Evolutionary conservation across 2,113 vertebrate species (phyloP), one percentile per base, ranked within the genome.

Genomic region (Apodemus sylvaticus): DNA sequence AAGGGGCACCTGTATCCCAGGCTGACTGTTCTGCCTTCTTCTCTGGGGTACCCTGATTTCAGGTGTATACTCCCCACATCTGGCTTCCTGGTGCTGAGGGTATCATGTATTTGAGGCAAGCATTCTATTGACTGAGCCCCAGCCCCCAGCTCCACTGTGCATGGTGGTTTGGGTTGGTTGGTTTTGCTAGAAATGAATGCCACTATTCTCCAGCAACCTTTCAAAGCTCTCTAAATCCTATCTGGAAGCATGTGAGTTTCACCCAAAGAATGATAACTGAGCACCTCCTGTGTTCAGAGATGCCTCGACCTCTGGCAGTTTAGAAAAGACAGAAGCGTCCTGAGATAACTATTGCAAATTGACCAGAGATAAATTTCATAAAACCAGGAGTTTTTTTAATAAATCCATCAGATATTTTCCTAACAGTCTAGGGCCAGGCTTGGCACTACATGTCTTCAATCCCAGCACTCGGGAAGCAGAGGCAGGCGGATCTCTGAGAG

Each of bases 181-280:
- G n/a, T 42, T 76, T 82, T 42, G 26, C 58, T 62, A 83, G 24
- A 83, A 83, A 17, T 62, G n/a, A 62, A 62, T 13, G 17, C 4
- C 81, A 17, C 22, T 42, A 83, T 83, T 66, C 31, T 78, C 73
- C 13, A 42, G 45, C 58, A 62, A 70, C 42, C 68, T 45, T 89
- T 86, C 71, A 45, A 90, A 58, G 16, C 45, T 93, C 60, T 93
- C 76, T 82, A 83, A 83, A 93, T n/a, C 29, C 76, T 29, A 64
- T 78, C 86, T 96, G 68, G 36, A 86, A 66, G 45, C 34, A 93
- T 77, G 42, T 83, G 53, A 82, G 81, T 70, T 93, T 62, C 77
- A 81, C 42, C 53, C 87, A 79, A 78, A 74, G 55, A 85, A 90
- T 55, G 29, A 39, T 86, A 71, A 89, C 31, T 66, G 45, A 92